Conservation (phyloP, 2,888 invertebrate species). For the Mamestra brassicae region DNA sequence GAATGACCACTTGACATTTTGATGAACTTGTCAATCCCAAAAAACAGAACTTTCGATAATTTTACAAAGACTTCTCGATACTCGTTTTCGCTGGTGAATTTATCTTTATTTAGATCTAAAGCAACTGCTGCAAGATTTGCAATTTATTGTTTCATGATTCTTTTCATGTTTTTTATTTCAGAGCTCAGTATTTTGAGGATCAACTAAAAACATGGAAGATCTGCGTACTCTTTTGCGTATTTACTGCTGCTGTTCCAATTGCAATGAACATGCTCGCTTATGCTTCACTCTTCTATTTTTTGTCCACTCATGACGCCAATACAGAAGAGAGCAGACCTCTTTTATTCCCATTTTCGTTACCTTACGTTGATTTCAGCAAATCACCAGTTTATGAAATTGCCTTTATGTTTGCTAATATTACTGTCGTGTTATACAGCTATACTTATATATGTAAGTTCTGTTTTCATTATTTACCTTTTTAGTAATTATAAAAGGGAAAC, state of each 20-base stretch:
- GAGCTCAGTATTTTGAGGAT: slow-evolving; percentile 73
- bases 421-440: slow-evolving; percentile 66
- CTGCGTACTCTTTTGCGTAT: slow-evolving; percentile 66
- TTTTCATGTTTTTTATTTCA: slow-evolving; percentile 51
- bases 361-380: slow-evolving; percentile 70
- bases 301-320: slow-evolving; percentile 64
- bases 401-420: slow-evolving; percentile 71
- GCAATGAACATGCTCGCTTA: slow-evolving; percentile 67
- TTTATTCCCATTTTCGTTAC: slow-evolving; percentile 78
- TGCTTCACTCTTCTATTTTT: slow-evolving; percentile 66
- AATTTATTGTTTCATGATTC: too few relatives aligned
- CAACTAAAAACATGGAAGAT: slow-evolving; percentile 78
- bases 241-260: slow-evolving; percentile 56
- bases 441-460: slow-evolving; percentile 77
- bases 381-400: slow-evolving; percentile 77
- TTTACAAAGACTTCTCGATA: too few relatives aligned
- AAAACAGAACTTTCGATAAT: too few relatives aligned
- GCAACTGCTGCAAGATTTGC: too few relatives aligned
- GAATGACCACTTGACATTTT: neutral
- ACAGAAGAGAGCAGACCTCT: slow-evolving; percentile 70
- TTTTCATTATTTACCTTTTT: neutral
- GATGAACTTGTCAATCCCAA: too few relatives aligned
- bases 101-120: too few relatives aligned
- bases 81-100: too few relatives aligned
- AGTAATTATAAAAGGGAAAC: too few relatives aligned